These are phyloP conservation scores for Daboia siamensis DNA, from an alignment of 2,113 vertebrate species.

Conservation along the genomic window DNA sequence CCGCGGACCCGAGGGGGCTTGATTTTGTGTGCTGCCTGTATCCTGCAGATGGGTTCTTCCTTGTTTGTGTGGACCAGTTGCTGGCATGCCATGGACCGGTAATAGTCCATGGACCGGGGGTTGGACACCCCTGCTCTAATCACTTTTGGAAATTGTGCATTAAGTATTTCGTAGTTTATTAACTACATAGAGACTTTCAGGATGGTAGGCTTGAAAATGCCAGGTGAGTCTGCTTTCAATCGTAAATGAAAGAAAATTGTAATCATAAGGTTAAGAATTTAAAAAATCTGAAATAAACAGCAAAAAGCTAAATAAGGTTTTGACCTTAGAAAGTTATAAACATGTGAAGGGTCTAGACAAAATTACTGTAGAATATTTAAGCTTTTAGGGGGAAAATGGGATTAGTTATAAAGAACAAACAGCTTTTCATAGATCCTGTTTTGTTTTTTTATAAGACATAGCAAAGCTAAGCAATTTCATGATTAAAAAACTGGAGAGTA, in stretches of 20 bases:
- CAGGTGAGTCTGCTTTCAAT: neutral
- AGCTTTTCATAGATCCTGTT: neutral
- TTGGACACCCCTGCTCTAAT: neutral
- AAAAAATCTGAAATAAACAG: neutral
- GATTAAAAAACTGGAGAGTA: neutral
- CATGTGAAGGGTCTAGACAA: neutral
- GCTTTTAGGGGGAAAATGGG: neutral
- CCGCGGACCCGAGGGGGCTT: too few species aligned
- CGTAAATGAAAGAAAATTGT: neutral
- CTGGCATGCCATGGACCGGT: too few species aligned
- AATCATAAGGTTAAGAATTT: neutral
- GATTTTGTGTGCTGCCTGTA: too few species aligned
- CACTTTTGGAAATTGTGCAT: neutral
- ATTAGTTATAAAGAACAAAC: neutral
- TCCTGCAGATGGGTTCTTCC: too few species aligned
- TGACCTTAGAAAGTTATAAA: neutral
- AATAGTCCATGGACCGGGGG: too few species aligned
- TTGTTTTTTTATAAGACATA: neutral
- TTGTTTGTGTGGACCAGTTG: too few species aligned
- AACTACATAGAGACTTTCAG: neutral
- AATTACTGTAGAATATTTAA: neutral
- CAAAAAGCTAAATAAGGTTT: neutral
- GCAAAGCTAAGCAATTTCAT: neutral
- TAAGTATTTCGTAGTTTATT: neutral
- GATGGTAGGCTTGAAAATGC: neutral